phyloP scores from a whole-genome alignment of 2,113 vertebrate genomes.

The Picathartes gymnocephalus region DNA sequence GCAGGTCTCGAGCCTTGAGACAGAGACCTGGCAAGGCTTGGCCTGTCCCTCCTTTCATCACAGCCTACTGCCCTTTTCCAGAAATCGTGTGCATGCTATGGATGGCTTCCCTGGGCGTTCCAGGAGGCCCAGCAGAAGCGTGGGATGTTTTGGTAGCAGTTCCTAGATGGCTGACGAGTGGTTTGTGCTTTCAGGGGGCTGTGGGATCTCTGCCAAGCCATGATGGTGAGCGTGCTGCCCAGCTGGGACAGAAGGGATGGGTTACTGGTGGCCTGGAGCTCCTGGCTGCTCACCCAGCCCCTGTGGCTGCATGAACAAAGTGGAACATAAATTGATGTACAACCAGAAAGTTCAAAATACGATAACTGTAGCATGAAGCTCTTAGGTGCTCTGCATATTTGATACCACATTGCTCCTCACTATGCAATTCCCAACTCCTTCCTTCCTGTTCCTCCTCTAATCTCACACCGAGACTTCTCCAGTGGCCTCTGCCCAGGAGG shows the following conservation, averaged over 20 bases:
- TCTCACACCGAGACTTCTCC: not conserved
- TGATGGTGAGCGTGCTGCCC: not conserved
- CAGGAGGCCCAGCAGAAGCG: not conserved
- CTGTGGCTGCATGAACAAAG: not conserved
- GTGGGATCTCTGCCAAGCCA: not conserved
- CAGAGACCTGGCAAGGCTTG: not conserved
- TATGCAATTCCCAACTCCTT: conserved; percentile 70
- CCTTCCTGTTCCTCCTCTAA: not conserved
- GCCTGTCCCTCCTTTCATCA: not conserved
- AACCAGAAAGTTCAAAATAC: conserved; percentile 16
- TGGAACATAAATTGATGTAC: conserved; percentile 20
- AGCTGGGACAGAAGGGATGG: not conserved
- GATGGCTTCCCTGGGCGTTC: not conserved
- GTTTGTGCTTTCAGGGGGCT: not conserved
- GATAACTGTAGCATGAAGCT: conserved; percentile 31
- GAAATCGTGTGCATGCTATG: not conserved
- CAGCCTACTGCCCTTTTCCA: not conserved
- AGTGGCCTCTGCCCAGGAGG: not conserved
- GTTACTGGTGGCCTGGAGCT: not conserved
- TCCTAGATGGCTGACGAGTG: not conserved
- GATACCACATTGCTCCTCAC: conserved; percentile 59
- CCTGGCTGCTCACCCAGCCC: not conserved
- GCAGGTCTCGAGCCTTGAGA: not conserved
- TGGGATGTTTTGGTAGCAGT: not conserved
- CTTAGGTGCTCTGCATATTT: conserved; percentile 33